Evolutionary conservation across 2,888 invertebrate species (phyloP).

Genomic region (Chouioia cunea): DNA sequence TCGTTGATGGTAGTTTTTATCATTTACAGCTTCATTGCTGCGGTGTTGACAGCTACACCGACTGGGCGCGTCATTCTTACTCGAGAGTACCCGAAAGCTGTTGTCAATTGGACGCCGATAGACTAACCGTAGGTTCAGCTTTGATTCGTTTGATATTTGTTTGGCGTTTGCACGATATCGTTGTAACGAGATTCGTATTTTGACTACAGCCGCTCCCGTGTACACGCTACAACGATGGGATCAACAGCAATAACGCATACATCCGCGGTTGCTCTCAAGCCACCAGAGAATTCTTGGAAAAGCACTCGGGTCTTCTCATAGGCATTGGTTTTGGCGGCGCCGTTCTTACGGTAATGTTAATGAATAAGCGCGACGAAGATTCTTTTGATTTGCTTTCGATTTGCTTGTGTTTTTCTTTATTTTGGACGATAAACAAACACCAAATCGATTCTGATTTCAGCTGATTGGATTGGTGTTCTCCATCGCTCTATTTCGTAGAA

Average conservation of each 20-base stretch:
- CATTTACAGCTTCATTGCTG: constrained; percentile 81
- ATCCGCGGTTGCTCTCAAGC: constrained; percentile 82
- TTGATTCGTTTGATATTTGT: background rate
- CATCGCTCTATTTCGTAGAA: constrained; percentile 87
- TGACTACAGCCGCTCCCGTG: constrained; percentile 67
- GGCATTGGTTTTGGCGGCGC: constrained; percentile 86
- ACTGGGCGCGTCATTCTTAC: constrained; percentile 73
- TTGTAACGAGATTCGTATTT: too few species aligned
- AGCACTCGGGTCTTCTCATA: constrained; percentile 85
- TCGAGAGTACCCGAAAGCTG: constrained; percentile 80
- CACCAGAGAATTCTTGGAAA: constrained; percentile 79
- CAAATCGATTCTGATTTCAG: constrained; percentile 72
- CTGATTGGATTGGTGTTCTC: constrained; percentile 88
- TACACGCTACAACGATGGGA: constrained; percentile 48
- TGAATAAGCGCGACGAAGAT: too few species aligned
- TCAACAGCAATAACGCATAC: constrained; percentile 71
- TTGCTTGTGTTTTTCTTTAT: too few species aligned
- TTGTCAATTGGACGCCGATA: constrained; percentile 70
- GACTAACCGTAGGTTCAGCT: constrained; percentile 65
- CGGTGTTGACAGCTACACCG: constrained; percentile 81
- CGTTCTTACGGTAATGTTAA: constrained; percentile 88
- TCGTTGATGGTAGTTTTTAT: background rate
- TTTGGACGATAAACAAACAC: too few species aligned
- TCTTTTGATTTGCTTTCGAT: too few species aligned
- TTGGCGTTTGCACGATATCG: too few species aligned